Evolutionary conservation across 1,140 invertebrate species (phyloP).

Genomic region (Drosophila neocordata): DNA sequence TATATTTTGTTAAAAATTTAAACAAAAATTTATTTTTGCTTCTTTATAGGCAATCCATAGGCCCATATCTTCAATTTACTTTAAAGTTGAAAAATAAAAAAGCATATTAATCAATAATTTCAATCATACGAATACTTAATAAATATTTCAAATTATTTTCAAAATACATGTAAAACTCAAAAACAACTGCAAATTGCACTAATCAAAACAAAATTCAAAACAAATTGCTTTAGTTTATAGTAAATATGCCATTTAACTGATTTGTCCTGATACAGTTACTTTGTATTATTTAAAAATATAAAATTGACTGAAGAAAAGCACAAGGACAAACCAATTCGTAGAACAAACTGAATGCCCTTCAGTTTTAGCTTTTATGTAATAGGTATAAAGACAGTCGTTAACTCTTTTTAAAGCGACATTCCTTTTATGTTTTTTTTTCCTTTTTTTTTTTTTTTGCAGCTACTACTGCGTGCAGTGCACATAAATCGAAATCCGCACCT

Average conservation of each 20-base stretch:
- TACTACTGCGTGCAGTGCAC: constrained; percentile 72
- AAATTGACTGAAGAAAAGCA: neutral
- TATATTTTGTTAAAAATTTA: no score
- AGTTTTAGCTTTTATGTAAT: neutral
- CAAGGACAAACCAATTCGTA: neutral
- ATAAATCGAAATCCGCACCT: constrained; percentile 81
- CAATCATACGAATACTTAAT: no score
- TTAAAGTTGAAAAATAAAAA: no score
- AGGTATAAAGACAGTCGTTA: constrained; percentile 1
- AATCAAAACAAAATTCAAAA: neutral
- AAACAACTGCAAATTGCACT: neutral
- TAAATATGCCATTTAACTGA: neutral
- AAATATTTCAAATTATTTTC: no score
- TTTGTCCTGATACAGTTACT: neutral
- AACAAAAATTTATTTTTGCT: no score
- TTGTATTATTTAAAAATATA: no score
- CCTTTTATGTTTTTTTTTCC: neutral
- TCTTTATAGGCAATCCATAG: no score
- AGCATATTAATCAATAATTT: no score
- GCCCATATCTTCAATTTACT: no score
- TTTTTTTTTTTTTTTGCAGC: neutral
- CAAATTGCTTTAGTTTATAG: neutral
- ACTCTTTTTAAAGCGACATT: neutral
- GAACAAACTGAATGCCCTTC: neutral
- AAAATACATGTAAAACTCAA: no score